Base-by-base conservation (phyloP, 1,140 invertebrate genomes). In the Atopsyche davidsoni region DNA sequence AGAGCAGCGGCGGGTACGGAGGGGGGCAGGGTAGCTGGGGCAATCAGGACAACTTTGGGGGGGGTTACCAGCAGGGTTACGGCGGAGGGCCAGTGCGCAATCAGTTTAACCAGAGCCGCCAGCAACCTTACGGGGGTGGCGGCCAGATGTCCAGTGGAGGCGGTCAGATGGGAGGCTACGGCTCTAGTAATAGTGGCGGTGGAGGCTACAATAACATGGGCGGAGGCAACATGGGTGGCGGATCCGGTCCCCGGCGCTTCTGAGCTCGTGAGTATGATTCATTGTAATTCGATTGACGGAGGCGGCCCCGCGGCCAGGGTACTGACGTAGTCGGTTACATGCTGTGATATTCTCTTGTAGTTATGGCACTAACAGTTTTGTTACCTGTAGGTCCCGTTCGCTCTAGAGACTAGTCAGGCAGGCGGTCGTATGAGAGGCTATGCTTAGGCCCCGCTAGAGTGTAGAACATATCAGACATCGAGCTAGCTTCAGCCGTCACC, bases 31-130 rank as follows among this genome's bases (percentile, higher is more conserved):
- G 75, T 77, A 23, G 74, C 73, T 53, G 72, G 78, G 76, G 78
- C 61, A 66, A 65, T 41, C 77, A 78, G 52, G 79, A 82, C 48
- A 81, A 78, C 59, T 87, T 86, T 57, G 83, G 85, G 2, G 79
- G 79, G 51, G 80, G 82, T 21, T 87, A 87, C 59, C 85, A 88
- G 55, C 85, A 88, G 62, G 78, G 78, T 24, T 87, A 82, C 55
- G 76, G 82, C 7, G 83, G 83, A 22, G 83, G 84, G 1, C 82
- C 82, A 0, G 78, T 83, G 43, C 70, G 82, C 57, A 78, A 79
- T 48, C 85, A 83, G 60, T 84, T 80, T 53, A 79, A 75, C 53
- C 78, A 77, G 32, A 75, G 77, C 43, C 67, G 80, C 61, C 68
- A 77, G 28, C 75, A 79, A 46, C 82, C 85, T 14, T 87, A 87